Percentiles rank a stretch among this genome's conserved stretches.
Evolutionary conservation across 1,140 invertebrate genomes (phyloP).

Genomic region (Drosophila tani): DNA sequence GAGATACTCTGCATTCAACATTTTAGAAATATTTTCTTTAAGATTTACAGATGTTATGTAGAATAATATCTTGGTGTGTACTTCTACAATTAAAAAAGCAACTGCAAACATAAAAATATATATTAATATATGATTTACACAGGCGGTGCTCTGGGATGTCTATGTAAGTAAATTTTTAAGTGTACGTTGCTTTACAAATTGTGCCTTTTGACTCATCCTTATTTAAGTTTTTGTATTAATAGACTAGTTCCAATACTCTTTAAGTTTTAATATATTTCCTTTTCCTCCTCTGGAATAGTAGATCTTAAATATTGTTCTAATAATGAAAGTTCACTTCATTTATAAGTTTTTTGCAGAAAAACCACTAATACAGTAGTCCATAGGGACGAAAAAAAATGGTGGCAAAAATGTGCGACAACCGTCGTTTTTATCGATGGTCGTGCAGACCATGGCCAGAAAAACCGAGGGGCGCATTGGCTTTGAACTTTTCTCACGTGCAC

Average conservation of each 20-base stretch:
- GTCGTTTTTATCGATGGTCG: conserved; percentile 60
- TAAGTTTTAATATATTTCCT: no score
- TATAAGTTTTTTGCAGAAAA: conserved; percentile 8
- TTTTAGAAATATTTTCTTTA: background rate
- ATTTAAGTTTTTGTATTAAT: no score
- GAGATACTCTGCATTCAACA: background rate
- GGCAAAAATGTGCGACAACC: conserved; percentile 12
- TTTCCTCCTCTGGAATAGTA: background rate
- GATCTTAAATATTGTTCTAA: background rate
- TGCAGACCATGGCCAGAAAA: conserved; percentile 50
- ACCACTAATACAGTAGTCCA: background rate
- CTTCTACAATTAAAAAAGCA: no score
- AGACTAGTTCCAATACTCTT: background rate
- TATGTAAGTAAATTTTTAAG: no score
- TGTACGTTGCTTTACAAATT: no score
- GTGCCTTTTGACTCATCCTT: no score
- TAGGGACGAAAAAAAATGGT: conserved; percentile 1
- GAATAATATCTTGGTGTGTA: no score
- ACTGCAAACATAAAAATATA: no score
- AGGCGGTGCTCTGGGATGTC: no score
- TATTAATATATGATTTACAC: no score
- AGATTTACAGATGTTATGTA: background rate
- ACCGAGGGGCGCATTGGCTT: conserved; percentile 19
- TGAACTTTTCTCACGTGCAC: conserved; percentile 43
- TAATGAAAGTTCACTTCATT: conserved; percentile 3